Conservation (phyloP, 2,113 vertebrate species). For the Pachypanchax playfairii region DNA sequence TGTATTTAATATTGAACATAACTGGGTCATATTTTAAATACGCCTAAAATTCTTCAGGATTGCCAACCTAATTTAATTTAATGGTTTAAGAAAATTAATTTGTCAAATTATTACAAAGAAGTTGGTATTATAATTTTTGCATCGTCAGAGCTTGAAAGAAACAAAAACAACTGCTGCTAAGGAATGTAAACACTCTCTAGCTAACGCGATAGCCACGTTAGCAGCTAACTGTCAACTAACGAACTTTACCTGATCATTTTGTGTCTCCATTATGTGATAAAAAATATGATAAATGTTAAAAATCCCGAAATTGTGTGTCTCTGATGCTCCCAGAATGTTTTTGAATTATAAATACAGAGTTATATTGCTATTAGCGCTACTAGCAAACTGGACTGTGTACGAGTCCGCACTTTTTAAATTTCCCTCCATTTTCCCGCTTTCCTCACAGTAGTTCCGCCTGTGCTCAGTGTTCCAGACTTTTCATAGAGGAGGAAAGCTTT, state of each 20-base stretch:
- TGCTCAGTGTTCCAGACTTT: not conserved
- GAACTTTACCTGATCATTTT: constrained; percentile 61
- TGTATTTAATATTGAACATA: too few relatives aligned
- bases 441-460: constrained; percentile 61
- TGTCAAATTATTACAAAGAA: not conserved
- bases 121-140: not conserved
- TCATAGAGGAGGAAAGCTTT: too few relatives aligned
- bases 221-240: constrained; percentile 7
- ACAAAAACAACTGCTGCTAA: not conserved
- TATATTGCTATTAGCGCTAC: not conserved
- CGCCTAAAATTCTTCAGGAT: too few relatives aligned
- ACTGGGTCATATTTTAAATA: too few relatives aligned
- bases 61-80: too few relatives aligned
- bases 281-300: not conserved
- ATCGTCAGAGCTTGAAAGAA: not conserved
- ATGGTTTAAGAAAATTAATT: not conserved
- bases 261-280: constrained; percentile 54
- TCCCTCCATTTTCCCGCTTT: constrained; percentile 69
- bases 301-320: not conserved
- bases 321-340: fast-evolving
- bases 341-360: not conserved
- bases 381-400: not conserved
- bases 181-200: constrained; percentile 27
- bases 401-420: constrained; percentile 73
- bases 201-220: constrained; percentile 31